Evolutionary conservation across 2,797 vertebrate species (phyloP).

Genomic region (Melanotaenia pygmaea): DNA sequence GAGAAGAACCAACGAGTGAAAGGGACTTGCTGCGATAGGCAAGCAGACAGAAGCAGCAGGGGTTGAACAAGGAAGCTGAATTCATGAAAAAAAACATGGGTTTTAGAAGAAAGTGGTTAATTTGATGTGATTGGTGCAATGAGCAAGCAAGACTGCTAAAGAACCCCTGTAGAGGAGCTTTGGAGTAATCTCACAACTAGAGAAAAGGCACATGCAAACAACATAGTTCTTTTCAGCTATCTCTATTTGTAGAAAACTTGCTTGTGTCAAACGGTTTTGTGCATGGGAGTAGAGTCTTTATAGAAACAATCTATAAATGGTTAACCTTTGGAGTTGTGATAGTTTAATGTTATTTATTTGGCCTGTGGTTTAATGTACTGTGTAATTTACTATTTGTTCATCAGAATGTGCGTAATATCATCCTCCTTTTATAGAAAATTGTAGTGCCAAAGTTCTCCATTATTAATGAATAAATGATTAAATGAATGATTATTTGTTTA

Average conservation of each 20-base stretch:
- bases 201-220: conserved; percentile 19
- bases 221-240: not conserved
- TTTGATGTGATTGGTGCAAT: conserved; percentile 79
- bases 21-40: conserved; percentile 41
- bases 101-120: conserved; percentile 43
- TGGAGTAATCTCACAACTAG: conserved; percentile 22
- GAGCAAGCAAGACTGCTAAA: conserved; percentile 43
- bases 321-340: not conserved
- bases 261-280: conserved; percentile 18
- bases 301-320: not conserved
- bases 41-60: conserved; percentile 51
- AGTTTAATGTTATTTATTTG: not conserved
- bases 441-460: not conserved
- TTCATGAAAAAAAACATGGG: conserved; percentile 31
- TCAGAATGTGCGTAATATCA: too few relatives aligned
- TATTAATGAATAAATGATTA: too few relatives aligned
- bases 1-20: conserved; percentile 44
- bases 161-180: conserved; percentile 39
- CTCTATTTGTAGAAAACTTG: conserved; percentile 8
- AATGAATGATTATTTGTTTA: too few relatives aligned
- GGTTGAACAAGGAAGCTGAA: conserved; percentile 22
- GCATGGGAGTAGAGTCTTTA: not conserved
- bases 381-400: too few relatives aligned
- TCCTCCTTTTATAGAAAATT: not conserved
- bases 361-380: not conserved